Base-by-base conservation (phyloP, 2,113 vertebrate species). In the Nesoenas mayeri region DNA sequence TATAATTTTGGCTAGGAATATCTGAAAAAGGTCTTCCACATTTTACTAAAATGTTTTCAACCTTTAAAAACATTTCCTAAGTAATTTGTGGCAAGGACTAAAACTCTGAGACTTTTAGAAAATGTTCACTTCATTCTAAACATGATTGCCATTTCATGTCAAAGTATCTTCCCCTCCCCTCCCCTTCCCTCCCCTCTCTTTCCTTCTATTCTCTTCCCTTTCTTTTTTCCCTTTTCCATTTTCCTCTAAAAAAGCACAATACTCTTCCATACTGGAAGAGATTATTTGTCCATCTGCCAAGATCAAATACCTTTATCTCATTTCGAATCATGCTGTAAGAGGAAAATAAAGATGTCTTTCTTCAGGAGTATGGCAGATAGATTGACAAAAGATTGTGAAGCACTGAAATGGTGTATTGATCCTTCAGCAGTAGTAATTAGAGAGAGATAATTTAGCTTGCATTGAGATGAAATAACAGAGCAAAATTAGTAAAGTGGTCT, bases 231-330 rank as follows among this genome's bases (percentile, higher is more conserved):
- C 9, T 73, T 34, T 12, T 18, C 17, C 34, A 9, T n/a, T 13
- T 25, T 42, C 36, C 12, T 40, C 44, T 5, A 26, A 62, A 26
- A 10, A 47, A 47, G 18, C 44, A 47, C 44, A 47, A 47, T 19
- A 47, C 17, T 47, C 17, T 47, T 47, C 44, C 44, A 47, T 47
- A 47, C 44, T 47, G 44, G 44, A 47, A 47, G 44, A 47, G 18
- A 77, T 44, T 88, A 93, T 82, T 80, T 92, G 29, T 82, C 40
- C 20, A 77, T 57, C n/a, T 96, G 53, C n/a, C 61, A 95, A 31
- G 42, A 89, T 73, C 34, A 78, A 85, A 94, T 88, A 88, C 16
- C 34, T 95, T 91, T 83, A 85, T 85, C 85, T 89, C 83, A 50
- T 91, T 89, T 65, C 79, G 20, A 47, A 91, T 93, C 74, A 73